A percentile compares a stretch with the other conserved stretches of the same genome.
phyloP scores from a whole-genome alignment of 2,113 vertebrate genomes.

The Alexandromys fortis region DNA sequence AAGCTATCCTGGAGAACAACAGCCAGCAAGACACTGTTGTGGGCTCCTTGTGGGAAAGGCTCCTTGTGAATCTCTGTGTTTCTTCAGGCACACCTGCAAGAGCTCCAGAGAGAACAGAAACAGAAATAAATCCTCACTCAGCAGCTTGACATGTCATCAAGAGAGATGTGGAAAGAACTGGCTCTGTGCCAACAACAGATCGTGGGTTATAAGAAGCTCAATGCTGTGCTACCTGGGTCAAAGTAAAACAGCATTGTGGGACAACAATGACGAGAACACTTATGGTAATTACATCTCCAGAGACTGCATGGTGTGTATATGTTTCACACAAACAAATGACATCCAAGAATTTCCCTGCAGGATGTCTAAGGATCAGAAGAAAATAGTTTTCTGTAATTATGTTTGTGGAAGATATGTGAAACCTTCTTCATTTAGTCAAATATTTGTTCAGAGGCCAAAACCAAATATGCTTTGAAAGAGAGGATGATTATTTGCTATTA shows the following conservation, averaged over 20 bases:
- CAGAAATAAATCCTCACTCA: constrained; percentile 22
- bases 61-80: constrained; percentile 19
- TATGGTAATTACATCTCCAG: neutral
- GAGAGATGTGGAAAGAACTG: constrained; percentile 10
- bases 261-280: neutral
- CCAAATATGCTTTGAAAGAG: constrained; percentile 35
- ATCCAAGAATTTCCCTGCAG: neutral
- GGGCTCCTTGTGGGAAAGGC: constrained; percentile 2
- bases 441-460: constrained; percentile 41
- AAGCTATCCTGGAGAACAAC: constrained; percentile 67
- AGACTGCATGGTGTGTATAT: neutral
- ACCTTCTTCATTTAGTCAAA: constrained; percentile 51
- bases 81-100: neutral
- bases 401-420: neutral
- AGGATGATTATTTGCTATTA: constrained; percentile 58
- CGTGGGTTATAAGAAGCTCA: neutral
- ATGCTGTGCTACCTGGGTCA: neutral
- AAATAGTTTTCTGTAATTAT: constrained; percentile 6
- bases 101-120: neutral
- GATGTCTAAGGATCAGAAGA: neutral
- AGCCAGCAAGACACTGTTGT: neutral
- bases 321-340: neutral
- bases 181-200: neutral
- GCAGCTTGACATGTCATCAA: constrained; percentile 21
- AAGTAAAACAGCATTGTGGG: neutral